phyloP scores from a whole-genome alignment of 2,888 invertebrate species.

The Drosophila demipolita region DNA sequence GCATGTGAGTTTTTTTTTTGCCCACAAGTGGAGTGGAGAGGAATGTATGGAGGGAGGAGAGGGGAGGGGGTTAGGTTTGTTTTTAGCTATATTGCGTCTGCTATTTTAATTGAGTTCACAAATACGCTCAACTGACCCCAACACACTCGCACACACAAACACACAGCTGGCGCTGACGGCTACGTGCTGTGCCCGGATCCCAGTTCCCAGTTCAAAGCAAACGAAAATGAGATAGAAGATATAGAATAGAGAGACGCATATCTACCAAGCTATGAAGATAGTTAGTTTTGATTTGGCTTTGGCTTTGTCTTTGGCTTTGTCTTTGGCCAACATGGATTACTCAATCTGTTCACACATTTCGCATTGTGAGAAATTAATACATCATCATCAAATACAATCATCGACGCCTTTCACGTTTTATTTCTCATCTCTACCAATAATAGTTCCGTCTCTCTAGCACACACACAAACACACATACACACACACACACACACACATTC shows the following conservation, averaged over 20 bases:
- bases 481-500: too few relatives aligned
- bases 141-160: slow-evolving; percentile 3
- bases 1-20: slow-evolving; percentile 45
- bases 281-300: slow-evolving; percentile 23
- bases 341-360: slow-evolving; percentile 64
- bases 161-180: slow-evolving; percentile 77
- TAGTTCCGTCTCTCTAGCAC: neutral
- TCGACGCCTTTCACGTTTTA: slow-evolving; percentile 50
- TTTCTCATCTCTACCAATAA: slow-evolving; percentile 10
- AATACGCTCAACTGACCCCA: slow-evolving; percentile 54
- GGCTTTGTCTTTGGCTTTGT: neutral
- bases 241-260: slow-evolving; percentile 16
- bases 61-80: neutral
- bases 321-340: slow-evolving; percentile 51
- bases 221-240: slow-evolving; percentile 15
- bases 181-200: slow-evolving; percentile 63
- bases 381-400: slow-evolving; percentile 62
- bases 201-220: neutral
- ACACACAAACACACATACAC: neutral
- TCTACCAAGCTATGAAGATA: slow-evolving; percentile 23
- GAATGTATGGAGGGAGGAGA: neutral
- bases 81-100: slow-evolving; percentile 51
- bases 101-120: slow-evolving; percentile 79
- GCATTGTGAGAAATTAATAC: slow-evolving; percentile 76
- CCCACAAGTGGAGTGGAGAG: neutral